Evolutionary conservation across 2,888 invertebrate genomes (phyloP).

Genomic region (Calameuta idolon): DNA sequence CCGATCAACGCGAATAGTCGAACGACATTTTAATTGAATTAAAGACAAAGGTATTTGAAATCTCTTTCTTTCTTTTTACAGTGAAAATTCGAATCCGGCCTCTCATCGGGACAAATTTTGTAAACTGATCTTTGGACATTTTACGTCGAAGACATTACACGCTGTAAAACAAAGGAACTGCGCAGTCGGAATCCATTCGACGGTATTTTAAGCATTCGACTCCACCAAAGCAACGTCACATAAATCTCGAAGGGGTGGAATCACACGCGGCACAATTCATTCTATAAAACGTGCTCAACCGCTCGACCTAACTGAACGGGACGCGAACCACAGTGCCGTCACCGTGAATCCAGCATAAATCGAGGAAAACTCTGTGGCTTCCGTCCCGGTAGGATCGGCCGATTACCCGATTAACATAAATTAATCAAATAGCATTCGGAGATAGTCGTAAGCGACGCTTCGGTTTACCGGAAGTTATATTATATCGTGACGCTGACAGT

Average conservation of each 20-base stretch:
- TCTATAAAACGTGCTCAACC: conserved; percentile 7
- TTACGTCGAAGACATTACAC: not conserved
- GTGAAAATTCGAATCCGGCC: not conserved
- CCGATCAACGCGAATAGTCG: too few species aligned
- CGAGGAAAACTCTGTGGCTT: not conserved
- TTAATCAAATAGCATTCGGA: not conserved
- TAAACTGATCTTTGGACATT: not conserved
- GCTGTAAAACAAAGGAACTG: not conserved
- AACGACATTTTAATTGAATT: not conserved
- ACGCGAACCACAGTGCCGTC: not conserved
- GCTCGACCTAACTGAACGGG: not conserved
- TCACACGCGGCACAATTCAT: conserved; percentile 22
- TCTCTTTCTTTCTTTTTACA: not conserved
- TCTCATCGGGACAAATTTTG: not conserved
- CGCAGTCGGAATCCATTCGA: not conserved
- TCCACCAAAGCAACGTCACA: conserved; percentile 20
- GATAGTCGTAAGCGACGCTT: not conserved
- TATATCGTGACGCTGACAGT: not conserved
- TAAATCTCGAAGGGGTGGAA: conserved; percentile 19
- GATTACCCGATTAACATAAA: not conserved
- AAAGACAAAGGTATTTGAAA: not conserved
- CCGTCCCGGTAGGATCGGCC: not conserved
- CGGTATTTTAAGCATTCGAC: not conserved
- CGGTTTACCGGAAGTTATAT: not conserved
- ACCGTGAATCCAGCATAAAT: not conserved